Evolutionary conservation across 2,888 invertebrate species (phyloP).

Genomic region (Arenicola marina): DNA sequence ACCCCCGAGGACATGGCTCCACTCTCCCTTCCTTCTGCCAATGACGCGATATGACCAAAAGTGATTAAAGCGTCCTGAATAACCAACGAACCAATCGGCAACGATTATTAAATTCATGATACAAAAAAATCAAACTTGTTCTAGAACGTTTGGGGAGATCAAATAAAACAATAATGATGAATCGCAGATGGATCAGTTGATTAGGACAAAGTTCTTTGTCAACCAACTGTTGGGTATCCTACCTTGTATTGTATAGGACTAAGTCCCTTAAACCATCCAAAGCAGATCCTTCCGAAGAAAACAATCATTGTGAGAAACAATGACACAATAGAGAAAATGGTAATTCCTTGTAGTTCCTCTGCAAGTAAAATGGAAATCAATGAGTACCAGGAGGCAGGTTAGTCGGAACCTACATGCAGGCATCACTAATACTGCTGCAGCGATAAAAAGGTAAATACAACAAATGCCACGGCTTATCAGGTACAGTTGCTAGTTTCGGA

Average conservation of each 20-base stretch:
- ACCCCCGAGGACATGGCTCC: no score
- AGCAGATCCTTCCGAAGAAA: conserved; percentile 64
- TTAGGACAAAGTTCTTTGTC: not conserved
- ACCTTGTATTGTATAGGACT: conserved; percentile 62
- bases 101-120: no score
- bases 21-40: no score
- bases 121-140: no score
- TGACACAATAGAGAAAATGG: conserved; percentile 66
- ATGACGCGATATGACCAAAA: no score
- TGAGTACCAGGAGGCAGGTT: not conserved
- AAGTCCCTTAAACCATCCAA: conserved; percentile 65
- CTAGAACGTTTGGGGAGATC: no score
- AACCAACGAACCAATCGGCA: no score
- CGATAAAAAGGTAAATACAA: not conserved
- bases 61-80: not conserved
- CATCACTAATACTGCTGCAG: not conserved
- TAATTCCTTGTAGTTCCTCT: conserved; percentile 40
- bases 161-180: no score
- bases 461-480: no score
- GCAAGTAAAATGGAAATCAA: conserved; percentile 11
- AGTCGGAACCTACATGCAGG: not conserved
- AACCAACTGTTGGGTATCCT: conserved; percentile 19
- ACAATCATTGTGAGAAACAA: conserved; percentile 71
- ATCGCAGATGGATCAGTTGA: no score
- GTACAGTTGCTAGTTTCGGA: no score